Conservation (phyloP, 1,140 invertebrate species). For the Xylocopa sonorina region DNA sequence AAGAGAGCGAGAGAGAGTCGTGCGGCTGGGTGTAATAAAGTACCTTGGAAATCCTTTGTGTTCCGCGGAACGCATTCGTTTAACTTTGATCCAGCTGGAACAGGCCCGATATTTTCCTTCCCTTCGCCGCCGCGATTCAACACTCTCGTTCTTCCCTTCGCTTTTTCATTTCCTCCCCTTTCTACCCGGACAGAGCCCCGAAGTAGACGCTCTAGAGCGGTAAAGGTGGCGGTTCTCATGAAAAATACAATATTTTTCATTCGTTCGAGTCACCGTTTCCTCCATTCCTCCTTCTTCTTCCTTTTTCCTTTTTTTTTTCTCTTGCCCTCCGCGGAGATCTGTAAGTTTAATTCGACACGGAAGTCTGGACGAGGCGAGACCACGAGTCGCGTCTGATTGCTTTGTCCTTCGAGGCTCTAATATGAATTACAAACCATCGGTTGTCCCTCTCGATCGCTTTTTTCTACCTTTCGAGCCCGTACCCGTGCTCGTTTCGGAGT, state of each 20-base stretch:
- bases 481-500: neutral
- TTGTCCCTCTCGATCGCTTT: constrained; percentile 19
- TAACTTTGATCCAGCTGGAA: constrained; percentile 59
- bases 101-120: constrained; percentile 47
- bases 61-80: constrained; percentile 47
- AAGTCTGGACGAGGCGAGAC: constrained; percentile 26
- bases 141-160: neutral
- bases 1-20: constrained; percentile 40
- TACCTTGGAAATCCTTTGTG: constrained; percentile 42
- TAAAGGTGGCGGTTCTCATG: constrained; percentile 31
- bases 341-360: constrained; percentile 72
- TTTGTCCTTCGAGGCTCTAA: constrained; percentile 64
- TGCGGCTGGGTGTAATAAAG: constrained; percentile 54
- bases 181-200: neutral
- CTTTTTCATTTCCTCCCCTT: neutral
- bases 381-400: constrained; percentile 61
- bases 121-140: constrained; percentile 18
- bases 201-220: too few relatives aligned
- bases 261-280: constrained; percentile 49
- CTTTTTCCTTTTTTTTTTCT: neutral
- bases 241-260: constrained; percentile 71
- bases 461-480: neutral
- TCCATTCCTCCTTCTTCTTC: too few relatives aligned
- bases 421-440: constrained; percentile 70
- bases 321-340: constrained; percentile 44